Conservation (phyloP, 2,113 vertebrate genomes). For the Python bivittatus region DNA sequence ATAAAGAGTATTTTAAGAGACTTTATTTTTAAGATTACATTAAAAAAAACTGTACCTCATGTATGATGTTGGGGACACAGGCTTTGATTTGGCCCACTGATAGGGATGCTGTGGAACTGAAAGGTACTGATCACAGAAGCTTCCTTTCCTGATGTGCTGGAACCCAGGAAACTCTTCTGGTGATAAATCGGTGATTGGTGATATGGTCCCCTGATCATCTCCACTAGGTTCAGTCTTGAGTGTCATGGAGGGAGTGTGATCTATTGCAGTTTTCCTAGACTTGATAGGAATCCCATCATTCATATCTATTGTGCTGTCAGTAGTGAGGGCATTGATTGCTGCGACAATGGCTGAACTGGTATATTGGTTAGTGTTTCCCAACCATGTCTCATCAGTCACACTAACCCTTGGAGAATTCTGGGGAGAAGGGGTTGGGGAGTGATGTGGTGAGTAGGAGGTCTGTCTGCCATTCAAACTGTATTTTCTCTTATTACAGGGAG, state of each 20-base stretch:
- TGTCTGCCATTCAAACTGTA: conserved; percentile 87
- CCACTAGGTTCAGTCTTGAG: conserved; percentile 88
- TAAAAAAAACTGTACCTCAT: conserved; percentile 80
- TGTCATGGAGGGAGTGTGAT: conserved; percentile 82
- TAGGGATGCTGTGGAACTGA: conserved; percentile 91
- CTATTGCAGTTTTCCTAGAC: conserved; percentile 85
- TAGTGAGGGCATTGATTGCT: conserved; percentile 95
- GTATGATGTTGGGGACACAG: conserved; percentile 76
- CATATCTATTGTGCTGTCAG: conserved; percentile 88
- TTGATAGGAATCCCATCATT: conserved; percentile 91
- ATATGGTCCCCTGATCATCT: conserved; percentile 80
- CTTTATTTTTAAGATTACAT: neutral
- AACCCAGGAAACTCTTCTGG: conserved; percentile 86
- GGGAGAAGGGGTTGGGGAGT: conserved; percentile 85
- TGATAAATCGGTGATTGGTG: conserved; percentile 72
- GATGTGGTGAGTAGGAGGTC: conserved; percentile 84
- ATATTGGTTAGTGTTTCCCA: conserved; percentile 90
- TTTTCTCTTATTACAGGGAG: conserved; percentile 91
- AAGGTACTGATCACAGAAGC: conserved; percentile 90
- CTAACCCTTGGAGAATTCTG: conserved; percentile 88
- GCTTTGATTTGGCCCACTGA: conserved; percentile 92
- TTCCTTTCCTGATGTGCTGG: conserved; percentile 89
- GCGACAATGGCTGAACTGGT: conserved; percentile 95
- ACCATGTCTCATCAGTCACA: conserved; percentile 88
- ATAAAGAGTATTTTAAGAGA: neutral